Percentiles rank a stretch among this genome's conserved stretches.
Conservation (phyloP, 2,888 invertebrate genomes). For the Heliconius cydno region DNA sequence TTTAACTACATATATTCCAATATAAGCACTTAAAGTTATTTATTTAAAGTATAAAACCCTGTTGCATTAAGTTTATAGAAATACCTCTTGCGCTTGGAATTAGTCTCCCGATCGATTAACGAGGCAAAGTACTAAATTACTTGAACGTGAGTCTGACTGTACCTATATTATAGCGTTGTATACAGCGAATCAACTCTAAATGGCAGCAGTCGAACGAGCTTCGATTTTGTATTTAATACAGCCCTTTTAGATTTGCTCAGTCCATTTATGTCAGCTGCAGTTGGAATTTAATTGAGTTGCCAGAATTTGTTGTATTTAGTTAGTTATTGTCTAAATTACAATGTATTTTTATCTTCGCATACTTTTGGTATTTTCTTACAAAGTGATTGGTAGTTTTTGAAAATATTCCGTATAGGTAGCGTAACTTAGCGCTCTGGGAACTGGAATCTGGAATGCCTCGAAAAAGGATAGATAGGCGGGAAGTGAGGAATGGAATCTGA, state of each 20-base stretch:
- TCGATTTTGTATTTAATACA: conserved; percentile 31
- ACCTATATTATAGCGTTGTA: conserved; percentile 24
- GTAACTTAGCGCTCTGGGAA: too few relatives aligned
- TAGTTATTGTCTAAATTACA: background rate
- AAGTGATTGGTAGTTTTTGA: background rate
- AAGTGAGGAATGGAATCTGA: too few relatives aligned
- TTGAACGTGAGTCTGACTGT: conserved; percentile 36
- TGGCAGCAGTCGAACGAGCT: conserved; percentile 23
- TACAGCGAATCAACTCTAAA: conserved; percentile 26
- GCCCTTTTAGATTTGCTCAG: conserved; percentile 34
- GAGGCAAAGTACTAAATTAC: conserved; percentile 23
- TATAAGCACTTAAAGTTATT: background rate
- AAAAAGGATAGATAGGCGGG: too few relatives aligned
- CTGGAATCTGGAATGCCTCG: too few relatives aligned
- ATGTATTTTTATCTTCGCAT: too few relatives aligned
- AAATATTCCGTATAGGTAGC: too few relatives aligned
- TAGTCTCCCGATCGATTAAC: conserved; percentile 29
- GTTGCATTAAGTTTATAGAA: conserved; percentile 17
- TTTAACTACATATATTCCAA: background rate
- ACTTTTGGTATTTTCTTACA: background rate
- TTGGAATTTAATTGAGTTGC: conserved; percentile 33
- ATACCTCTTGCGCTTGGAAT: conserved; percentile 20
- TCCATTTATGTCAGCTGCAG: conserved; percentile 34
- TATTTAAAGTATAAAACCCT: background rate
- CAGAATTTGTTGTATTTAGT: conserved; percentile 20